Base-by-base conservation (phyloP, 2,797 vertebrate genomes). In the Chloroceryle inda region DNA sequence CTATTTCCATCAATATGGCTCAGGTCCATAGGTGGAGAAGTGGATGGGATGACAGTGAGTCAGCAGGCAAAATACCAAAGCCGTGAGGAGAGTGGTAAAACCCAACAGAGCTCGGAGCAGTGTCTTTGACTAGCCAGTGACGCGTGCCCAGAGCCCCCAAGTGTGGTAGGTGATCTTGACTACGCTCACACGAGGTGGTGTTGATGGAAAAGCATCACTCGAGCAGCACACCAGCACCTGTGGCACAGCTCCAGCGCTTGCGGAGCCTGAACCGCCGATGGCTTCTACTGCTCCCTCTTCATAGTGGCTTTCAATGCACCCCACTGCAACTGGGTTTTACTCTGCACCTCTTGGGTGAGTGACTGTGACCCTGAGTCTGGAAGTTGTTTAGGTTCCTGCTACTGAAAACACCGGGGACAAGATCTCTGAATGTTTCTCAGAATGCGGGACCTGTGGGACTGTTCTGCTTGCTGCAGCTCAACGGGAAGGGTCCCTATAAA, bases 401-500 rank as follows among this genome's bases (percentile, higher is more conserved):
- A 3, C 47, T 78, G 52, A 62, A 91, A 86, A 75, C 72, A 42
- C 23, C 13, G 21, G 61, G 31, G 40, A 56, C 12, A 47, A 23
- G 61, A 18, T 24, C 5, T 40, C 82, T 68, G 55, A 88, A 42
- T 92, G 31, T 61, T 77, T 89, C 92, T 72, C 45, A 50, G 53
- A 67, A 66, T 21, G 82, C 83, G 68, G 14, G 69, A 72, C 77
- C 49, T 79, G 18, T 27, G 22, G 33, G n/a, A n/a, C 66, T 69
- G 40, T 68, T 72, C 38, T 81, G 26, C 76, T 69, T 62, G 44
- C 73, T 68, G 29, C 61, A 85, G 20, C 87, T 85, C 59, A 85
- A 77, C 77, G 31, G 35, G 79, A 89, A 91, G 10, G 35, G 77
- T 78, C 26, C 12, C 82, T 91, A 50, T 80, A 85, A 95, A 78